phyloP scores from a whole-genome alignment of 2,113 vertebrate species.

The Grus americana region DNA sequence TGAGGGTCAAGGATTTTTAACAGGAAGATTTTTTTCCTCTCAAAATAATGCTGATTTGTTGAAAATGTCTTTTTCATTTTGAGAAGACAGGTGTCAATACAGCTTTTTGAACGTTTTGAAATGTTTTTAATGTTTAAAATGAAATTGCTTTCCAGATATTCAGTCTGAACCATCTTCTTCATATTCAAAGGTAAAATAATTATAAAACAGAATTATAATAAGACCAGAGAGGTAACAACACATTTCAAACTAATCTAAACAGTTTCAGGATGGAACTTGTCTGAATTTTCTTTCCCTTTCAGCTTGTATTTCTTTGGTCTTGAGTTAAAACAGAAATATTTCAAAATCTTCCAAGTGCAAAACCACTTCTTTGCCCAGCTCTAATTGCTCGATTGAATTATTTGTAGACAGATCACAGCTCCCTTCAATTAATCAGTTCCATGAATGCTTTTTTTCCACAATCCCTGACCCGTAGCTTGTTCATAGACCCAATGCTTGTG shows the following conservation, averaged over 20 bases:
- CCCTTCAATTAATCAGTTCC: conserved; percentile 18
- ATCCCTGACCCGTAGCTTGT: not conserved
- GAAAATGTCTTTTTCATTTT: not conserved
- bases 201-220: not conserved
- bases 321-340: not conserved
- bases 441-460: not conserved
- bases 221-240: not conserved
- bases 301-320: not conserved
- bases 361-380: not conserved
- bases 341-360: not conserved
- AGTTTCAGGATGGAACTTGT: not conserved
- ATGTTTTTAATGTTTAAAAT: not conserved
- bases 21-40: rapidly evolving
- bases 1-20: not conserved
- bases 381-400: not conserved
- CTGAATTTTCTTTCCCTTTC: not conserved
- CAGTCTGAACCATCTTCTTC: not conserved
- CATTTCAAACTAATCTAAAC: not conserved
- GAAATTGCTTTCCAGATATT: not conserved
- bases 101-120: not conserved
- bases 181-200: not conserved
- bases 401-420: conserved; percentile 7
- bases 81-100: not conserved
- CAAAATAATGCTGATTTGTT: not conserved
- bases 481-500: not conserved